Evolutionary conservation across 2,113 vertebrate genomes (phyloP).

Genomic region (Gallinago media): DNA sequence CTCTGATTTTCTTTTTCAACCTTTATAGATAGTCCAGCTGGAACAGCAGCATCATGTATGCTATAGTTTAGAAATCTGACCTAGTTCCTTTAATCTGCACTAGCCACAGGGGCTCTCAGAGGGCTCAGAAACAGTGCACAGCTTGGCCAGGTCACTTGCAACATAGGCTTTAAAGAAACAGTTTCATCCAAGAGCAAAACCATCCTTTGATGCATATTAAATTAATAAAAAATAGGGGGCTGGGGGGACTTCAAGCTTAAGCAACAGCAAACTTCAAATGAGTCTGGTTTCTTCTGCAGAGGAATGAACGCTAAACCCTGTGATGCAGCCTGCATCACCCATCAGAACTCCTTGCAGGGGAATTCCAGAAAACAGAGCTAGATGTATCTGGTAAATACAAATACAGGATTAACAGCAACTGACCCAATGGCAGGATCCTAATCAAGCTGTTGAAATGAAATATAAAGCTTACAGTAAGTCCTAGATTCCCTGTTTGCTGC

Average conservation of each 20-base stretch:
- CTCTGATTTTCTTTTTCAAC: slow-evolving; percentile 54
- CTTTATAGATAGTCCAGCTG: slow-evolving; percentile 67
- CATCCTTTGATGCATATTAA: slow-evolving; percentile 24
- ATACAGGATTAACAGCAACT: slow-evolving; percentile 8
- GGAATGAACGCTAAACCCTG: neutral
- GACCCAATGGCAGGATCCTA: neutral
- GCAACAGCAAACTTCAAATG: neutral
- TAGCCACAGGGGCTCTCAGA: slow-evolving; percentile 52
- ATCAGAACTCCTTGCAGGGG: neutral
- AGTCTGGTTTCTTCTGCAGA: slow-evolving; percentile 8
- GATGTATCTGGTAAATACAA: slow-evolving; percentile 13
- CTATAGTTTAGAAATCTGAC: slow-evolving; percentile 62
- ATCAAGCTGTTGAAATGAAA: neutral
- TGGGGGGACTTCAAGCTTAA: neutral
- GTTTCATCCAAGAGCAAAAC: slow-evolving; percentile 26
- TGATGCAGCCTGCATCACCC: neutral
- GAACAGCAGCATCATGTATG: slow-evolving; percentile 17
- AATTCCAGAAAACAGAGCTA: slow-evolving; percentile 10
- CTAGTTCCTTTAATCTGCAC: slow-evolving; percentile 30
- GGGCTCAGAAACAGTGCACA: slow-evolving; percentile 29
- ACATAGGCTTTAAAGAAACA: slow-evolving; percentile 35
- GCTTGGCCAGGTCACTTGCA: slow-evolving; percentile 11
- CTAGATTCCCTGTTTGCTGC: neutral
- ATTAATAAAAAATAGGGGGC: neutral
- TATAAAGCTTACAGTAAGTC: neutral